Conservation (phyloP, 2,113 vertebrate genomes). For the Eurystomus gularis region DNA sequence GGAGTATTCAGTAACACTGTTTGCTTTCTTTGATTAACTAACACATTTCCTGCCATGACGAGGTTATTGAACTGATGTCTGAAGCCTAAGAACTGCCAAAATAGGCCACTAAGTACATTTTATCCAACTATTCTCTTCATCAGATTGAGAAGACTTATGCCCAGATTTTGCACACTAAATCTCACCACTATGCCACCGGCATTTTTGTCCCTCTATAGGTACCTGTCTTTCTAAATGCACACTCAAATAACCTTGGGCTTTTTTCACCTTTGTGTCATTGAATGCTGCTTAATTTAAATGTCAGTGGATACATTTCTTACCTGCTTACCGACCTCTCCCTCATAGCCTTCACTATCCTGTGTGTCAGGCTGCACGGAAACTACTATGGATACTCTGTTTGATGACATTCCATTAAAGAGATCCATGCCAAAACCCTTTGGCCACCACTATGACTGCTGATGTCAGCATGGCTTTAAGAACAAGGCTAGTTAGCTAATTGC, state of each 20-base stretch:
- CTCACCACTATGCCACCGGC: not conserved
- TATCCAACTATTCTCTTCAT: not conserved
- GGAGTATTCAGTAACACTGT: not conserved
- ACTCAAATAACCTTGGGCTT: not conserved
- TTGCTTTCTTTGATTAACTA: not conserved
- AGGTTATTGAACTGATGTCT: not conserved
- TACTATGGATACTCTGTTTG: not conserved
- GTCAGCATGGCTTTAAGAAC: conserved; percentile 42
- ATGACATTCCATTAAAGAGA: conserved; percentile 42
- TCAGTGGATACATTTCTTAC: not conserved
- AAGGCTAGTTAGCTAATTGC: conserved; percentile 65
- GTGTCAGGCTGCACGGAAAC: not conserved
- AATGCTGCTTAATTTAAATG: not conserved
- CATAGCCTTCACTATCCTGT: not conserved
- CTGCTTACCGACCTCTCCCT: not conserved
- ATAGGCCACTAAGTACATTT: not conserved
- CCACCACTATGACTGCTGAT: conserved; percentile 34
- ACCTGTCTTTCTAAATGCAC: not conserved
- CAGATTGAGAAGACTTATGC: not conserved
- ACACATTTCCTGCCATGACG: not conserved
- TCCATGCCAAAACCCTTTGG: conserved; percentile 45
- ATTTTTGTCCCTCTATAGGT: not conserved
- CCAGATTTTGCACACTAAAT: not conserved
- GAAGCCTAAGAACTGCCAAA: not conserved
- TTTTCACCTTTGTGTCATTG: not conserved